These are phyloP conservation scores for Erythrolamprus reginae DNA, from an alignment of 2,113 vertebrate species.

Conservation along the genomic window DNA sequence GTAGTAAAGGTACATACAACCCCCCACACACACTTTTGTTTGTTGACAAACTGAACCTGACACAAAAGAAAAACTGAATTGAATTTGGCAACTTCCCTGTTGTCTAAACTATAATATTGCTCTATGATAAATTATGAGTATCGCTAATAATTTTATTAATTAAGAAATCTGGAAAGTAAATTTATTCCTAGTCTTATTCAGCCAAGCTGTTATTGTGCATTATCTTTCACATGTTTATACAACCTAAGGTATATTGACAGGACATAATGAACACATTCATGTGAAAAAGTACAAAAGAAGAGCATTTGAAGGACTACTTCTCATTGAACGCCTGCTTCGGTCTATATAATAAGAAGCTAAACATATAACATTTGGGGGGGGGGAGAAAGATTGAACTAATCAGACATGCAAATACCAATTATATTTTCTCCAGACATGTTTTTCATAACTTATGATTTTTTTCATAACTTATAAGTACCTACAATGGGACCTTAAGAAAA, in stretches of 20 bases:
- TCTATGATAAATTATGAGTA: not conserved
- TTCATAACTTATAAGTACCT: not conserved
- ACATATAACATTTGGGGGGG: not conserved
- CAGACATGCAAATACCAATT: not conserved
- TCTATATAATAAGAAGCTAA: conserved; percentile 5
- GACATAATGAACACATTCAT: not conserved
- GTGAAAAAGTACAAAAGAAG: not conserved
- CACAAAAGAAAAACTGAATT: not conserved
- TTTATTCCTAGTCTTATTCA: not conserved
- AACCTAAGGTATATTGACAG: not conserved
- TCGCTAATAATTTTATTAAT: not conserved
- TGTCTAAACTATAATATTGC: not conserved
- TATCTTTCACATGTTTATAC: not conserved
- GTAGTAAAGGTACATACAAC: too few relatives aligned
- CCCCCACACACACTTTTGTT: too few relatives aligned
- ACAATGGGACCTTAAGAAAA: not conserved
- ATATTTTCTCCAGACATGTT: not conserved
- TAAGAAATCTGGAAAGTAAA: not conserved
- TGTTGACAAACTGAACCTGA: not conserved
- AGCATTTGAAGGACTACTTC: not conserved
- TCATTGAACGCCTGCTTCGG: not conserved
- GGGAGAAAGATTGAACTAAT: conserved; percentile 10
- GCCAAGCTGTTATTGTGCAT: not conserved
- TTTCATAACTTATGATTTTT: not conserved
- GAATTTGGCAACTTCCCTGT: not conserved